phyloP scores from a whole-genome alignment of 2,113 vertebrate genomes.

The Fulmarus glacialis region DNA sequence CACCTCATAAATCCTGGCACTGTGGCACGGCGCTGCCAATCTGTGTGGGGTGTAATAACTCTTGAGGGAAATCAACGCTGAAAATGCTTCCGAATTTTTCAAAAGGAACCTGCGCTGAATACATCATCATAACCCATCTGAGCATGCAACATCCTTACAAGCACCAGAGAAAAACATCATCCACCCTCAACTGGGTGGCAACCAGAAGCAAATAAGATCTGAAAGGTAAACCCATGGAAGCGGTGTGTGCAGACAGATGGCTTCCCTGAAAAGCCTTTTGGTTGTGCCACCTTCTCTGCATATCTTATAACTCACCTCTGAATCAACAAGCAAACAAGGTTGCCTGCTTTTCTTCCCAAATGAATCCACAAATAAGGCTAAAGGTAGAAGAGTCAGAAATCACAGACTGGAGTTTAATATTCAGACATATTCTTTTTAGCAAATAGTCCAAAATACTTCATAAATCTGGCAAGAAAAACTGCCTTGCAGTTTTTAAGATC shows the following conservation, averaged over 20 bases:
- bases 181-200: background rate
- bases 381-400: background rate
- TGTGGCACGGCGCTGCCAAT: slow-evolving; percentile 31
- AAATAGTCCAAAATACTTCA: background rate
- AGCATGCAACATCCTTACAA: background rate
- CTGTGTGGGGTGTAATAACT: slow-evolving; percentile 56
- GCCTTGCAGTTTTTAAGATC: background rate
- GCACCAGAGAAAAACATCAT: background rate
- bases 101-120: slow-evolving; percentile 28
- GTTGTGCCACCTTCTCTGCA: background rate
- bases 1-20: slow-evolving; percentile 59
- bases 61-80: slow-evolving; percentile 69
- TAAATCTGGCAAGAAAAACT: background rate
- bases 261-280: background rate
- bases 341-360: background rate
- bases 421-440: background rate
- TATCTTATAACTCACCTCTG: background rate
- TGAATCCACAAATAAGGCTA: background rate
- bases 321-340: background rate
- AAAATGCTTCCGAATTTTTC: slow-evolving; percentile 55
- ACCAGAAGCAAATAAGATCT: background rate
- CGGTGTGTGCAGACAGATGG: background rate
- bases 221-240: background rate
- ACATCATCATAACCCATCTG: slow-evolving; percentile 10
- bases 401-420: background rate